Conservation (phyloP, 2,113 vertebrate species). For the Corapipo altera region DNA sequence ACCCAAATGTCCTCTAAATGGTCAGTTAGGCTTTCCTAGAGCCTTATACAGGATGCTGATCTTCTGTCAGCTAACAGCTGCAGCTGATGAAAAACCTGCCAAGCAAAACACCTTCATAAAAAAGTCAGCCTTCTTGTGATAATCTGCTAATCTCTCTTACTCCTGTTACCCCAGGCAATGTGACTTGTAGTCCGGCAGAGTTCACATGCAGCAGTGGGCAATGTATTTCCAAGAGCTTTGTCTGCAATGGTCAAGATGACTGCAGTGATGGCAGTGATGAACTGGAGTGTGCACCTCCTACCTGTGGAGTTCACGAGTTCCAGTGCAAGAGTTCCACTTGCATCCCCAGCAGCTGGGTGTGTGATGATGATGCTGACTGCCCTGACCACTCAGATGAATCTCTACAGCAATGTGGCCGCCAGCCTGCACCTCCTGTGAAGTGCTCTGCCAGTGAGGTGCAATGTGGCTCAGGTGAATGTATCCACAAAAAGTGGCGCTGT, state of each 20-base stretch:
- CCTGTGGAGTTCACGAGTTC: slow-evolving; percentile 88
- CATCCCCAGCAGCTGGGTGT: slow-evolving; percentile 91
- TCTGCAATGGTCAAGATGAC: slow-evolving; percentile 96
- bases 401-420: slow-evolving; percentile 85
- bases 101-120: neutral
- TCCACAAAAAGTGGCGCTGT: slow-evolving; percentile 96
- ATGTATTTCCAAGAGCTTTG: slow-evolving; percentile 91
- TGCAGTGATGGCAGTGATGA: slow-evolving; percentile 92
- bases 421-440: slow-evolving; percentile 80
- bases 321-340: slow-evolving; percentile 89
- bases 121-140: neutral
- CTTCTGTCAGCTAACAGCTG: neutral
- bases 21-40: neutral
- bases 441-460: slow-evolving; percentile 87
- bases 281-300: slow-evolving; percentile 83
- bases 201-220: slow-evolving; percentile 92
- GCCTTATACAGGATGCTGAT: neutral
- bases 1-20: neutral
- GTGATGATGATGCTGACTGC: slow-evolving; percentile 93
- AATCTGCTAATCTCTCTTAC: neutral
- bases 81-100: neutral
- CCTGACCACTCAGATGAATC: slow-evolving; percentile 93
- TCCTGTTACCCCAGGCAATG: slow-evolving; percentile 78
- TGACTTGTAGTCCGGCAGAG: slow-evolving; percentile 89
- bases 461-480: slow-evolving; percentile 91